Percentiles rank a stretch among this genome's conserved stretches.
phyloP scores from a whole-genome alignment of 2,113 vertebrate genomes.

The Nannospalax galili region DNA sequence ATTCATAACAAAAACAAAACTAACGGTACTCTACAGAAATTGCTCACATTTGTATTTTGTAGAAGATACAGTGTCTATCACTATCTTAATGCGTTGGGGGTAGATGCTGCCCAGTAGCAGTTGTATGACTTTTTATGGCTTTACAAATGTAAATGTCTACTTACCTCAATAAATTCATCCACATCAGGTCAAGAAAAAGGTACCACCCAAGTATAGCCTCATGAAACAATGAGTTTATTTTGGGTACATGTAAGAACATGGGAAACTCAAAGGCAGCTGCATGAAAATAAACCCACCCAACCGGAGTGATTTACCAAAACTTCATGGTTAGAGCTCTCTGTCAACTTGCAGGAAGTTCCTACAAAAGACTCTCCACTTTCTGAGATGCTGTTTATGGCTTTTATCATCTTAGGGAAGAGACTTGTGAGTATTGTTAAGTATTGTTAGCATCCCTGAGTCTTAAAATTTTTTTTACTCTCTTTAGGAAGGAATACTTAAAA shows the following conservation, averaged over 20 bases:
- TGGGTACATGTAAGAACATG: neutral
- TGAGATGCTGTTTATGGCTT: neutral
- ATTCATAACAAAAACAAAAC: no score
- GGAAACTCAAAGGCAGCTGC: neutral
- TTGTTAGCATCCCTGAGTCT: neutral
- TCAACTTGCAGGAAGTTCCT: neutral
- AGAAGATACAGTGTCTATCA: neutral
- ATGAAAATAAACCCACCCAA: neutral
- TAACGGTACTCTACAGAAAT: no score
- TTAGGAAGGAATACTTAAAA: neutral
- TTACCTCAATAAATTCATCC: neutral
- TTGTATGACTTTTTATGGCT: neutral
- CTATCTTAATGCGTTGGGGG: neutral
- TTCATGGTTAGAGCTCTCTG: neutral
- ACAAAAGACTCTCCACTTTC: neutral
- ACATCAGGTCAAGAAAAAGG: neutral
- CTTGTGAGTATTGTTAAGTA: neutral
- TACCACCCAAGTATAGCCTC: no score
- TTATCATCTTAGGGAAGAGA: neutral
- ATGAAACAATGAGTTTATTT: neutral
- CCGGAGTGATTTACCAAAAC: neutral
- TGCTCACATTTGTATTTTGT: no score
- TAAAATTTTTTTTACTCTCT: neutral
- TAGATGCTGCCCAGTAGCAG: no score
- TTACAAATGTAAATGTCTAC: neutral